Evolutionary conservation across 1,140 invertebrate genomes (phyloP).

Genomic region (Chymomyza costata): DNA sequence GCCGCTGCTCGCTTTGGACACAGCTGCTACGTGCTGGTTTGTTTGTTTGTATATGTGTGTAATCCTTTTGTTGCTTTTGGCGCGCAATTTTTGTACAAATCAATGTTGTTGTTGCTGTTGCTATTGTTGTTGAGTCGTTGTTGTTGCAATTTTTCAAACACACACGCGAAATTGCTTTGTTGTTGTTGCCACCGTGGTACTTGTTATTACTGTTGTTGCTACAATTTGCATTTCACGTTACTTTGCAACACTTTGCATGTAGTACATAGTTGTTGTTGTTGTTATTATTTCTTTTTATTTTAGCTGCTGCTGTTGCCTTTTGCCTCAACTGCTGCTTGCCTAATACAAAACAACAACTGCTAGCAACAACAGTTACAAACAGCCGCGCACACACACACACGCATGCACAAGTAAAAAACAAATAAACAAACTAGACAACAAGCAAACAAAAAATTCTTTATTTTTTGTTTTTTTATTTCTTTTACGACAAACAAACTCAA

Average conservation of each 20-base stretch:
- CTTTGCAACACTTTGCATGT: slow-evolving; percentile 35
- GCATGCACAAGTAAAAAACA: not conserved
- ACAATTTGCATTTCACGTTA: slow-evolving; percentile 67
- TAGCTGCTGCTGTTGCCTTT: not conserved
- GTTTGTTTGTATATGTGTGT: slow-evolving; percentile 47
- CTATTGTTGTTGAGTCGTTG: slow-evolving; percentile 24
- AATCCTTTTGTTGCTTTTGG: slow-evolving; percentile 64
- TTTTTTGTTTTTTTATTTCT: slow-evolving; percentile 10
- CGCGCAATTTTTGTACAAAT: slow-evolving; percentile 49
- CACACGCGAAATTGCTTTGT: slow-evolving; percentile 54
- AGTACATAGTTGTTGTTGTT: slow-evolving; percentile 39
- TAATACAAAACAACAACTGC: slow-evolving; percentile 37
- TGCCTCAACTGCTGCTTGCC: slow-evolving; percentile 34
- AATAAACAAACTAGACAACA: no score
- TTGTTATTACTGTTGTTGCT: slow-evolving; percentile 33
- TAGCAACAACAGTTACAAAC: slow-evolving; percentile 34
- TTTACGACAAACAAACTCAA: slow-evolving; percentile 28
- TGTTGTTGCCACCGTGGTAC: slow-evolving; percentile 23
- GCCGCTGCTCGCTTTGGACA: slow-evolving; percentile 14
- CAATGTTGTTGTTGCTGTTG: slow-evolving; percentile 19
- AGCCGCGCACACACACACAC: slow-evolving; percentile 17
- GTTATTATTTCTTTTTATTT: slow-evolving; percentile 2
- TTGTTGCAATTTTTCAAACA: slow-evolving; percentile 28
- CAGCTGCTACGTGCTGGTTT: slow-evolving; percentile 21
- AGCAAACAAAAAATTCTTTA: slow-evolving; percentile 4